Evolutionary conservation across 1,140 invertebrate species (phyloP).

Genomic region (Bradynema listronoti): DNA sequence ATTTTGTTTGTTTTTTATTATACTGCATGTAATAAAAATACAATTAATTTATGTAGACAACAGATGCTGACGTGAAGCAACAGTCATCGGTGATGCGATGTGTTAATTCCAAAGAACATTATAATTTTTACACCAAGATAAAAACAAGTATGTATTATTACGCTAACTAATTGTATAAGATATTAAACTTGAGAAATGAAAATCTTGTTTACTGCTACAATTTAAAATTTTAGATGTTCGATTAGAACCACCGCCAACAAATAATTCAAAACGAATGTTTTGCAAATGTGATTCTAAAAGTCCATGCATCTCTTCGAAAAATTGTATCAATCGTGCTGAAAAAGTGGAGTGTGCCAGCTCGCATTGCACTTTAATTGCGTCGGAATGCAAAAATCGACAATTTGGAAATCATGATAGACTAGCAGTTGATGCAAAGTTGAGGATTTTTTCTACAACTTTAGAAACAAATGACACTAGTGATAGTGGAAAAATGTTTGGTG

Average conservation of each 20-base stretch:
- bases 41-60: too few species aligned
- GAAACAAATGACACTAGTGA: too few species aligned
- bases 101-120: too few species aligned
- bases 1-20: too few species aligned
- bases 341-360: constrained; percentile 19
- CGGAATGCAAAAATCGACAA: constrained; percentile 30
- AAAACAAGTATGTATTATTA: too few species aligned
- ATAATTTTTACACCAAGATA: too few species aligned
- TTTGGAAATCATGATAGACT: constrained; percentile 29
- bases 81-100: too few species aligned
- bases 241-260: constrained; percentile 6
- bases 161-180: too few species aligned
- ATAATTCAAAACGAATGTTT: constrained; percentile 4
- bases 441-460: constrained; percentile 15
- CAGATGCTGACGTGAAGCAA: too few species aligned
- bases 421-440: constrained; percentile 11
- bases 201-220: background rate
- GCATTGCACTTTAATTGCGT: constrained; percentile 13
- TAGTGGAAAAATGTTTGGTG: constrained; percentile 10
- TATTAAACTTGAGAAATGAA: background rate
- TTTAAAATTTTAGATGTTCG: constrained; percentile 13
- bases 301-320: constrained; percentile 6
- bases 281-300: constrained; percentile 9
- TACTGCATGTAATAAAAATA: too few species aligned
- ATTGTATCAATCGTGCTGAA: constrained; percentile 9